Percentiles rank a stretch among this genome's conserved stretches.
Evolutionary conservation across 2,888 invertebrate genomes (phyloP).

Genomic region (Cataglyphis rosenhaueri): DNA sequence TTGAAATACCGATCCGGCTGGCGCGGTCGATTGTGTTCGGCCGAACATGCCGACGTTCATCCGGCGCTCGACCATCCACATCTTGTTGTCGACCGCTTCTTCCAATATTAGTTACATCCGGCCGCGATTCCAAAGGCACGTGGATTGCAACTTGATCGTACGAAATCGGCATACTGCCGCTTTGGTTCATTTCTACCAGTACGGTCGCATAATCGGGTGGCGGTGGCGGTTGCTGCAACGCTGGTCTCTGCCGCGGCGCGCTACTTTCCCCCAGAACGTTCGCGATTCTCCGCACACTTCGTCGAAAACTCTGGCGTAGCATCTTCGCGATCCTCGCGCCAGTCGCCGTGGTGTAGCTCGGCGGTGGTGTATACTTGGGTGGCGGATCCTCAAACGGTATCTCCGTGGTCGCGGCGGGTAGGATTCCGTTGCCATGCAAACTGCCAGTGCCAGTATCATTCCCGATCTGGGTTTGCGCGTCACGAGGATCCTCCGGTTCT

Average conservation of each 20-base stretch:
- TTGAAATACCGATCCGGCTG: slow-evolving; percentile 72
- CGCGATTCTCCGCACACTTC: slow-evolving; percentile 91
- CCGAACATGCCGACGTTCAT: slow-evolving; percentile 68
- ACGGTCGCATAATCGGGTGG: slow-evolving; percentile 89
- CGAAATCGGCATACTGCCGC: neutral
- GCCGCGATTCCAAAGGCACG: slow-evolving; percentile 69
- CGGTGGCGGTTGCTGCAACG: slow-evolving; percentile 87
- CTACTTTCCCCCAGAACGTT: slow-evolving; percentile 86
- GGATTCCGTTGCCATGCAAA: slow-evolving; percentile 80
- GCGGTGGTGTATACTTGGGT: slow-evolving; percentile 97
- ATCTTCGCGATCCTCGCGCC: slow-evolving; percentile 93
- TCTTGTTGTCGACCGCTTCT: neutral
- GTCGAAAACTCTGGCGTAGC: slow-evolving; percentile 91
- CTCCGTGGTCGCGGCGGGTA: slow-evolving; percentile 78
- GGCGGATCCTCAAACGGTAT: slow-evolving; percentile 91
- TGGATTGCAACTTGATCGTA: slow-evolving; percentile 71
- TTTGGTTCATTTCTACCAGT: slow-evolving; percentile 88
- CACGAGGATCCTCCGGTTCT: slow-evolving; percentile 85
- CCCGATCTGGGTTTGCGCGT: slow-evolving; percentile 74
- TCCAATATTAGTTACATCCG: slow-evolving; percentile 65
- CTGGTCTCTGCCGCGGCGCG: slow-evolving; percentile 77
- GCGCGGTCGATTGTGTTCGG: slow-evolving; percentile 80
- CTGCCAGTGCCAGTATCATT: slow-evolving; percentile 75
- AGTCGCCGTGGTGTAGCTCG: slow-evolving; percentile 96
- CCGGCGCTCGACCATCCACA: neutral